These are phyloP conservation scores for Calliphora vomitoria DNA, from an alignment of 2,888 invertebrate species.

Conservation along the genomic window DNA sequence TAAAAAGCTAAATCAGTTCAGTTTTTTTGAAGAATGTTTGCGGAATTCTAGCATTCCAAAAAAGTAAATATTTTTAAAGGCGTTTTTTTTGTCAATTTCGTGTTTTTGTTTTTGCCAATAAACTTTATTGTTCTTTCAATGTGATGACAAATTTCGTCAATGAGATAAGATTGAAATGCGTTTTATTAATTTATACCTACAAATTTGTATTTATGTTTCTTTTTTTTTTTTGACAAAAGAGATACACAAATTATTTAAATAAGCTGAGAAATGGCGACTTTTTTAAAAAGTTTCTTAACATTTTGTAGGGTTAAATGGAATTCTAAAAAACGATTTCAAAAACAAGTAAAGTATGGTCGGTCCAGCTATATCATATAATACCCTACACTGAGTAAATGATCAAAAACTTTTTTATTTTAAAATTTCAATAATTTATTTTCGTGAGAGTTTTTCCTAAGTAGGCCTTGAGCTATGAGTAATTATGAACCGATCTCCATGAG, in stretches of 20 bases:
- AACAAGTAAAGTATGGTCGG: too few species aligned
- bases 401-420: too few species aligned
- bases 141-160: constrained; percentile 13
- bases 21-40: not conserved
- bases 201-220: not conserved
- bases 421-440: too few species aligned
- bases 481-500: too few species aligned
- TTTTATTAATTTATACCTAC: not conserved
- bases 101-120: constrained; percentile 1
- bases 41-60: constrained; percentile 15
- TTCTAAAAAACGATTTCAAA: too few species aligned
- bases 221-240: not conserved
- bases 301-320: too few species aligned
- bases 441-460: too few species aligned
- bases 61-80: constrained; percentile 6
- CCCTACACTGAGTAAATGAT: too few species aligned
- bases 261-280: not conserved
- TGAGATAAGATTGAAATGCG: constrained; percentile 29
- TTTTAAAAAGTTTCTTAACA: not conserved
- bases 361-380: too few species aligned
- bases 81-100: not conserved
- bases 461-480: too few species aligned
- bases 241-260: not conserved
- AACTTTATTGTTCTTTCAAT: constrained; percentile 14
- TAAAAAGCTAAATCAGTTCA: constrained; percentile 50